Evolutionary conservation across 2,888 invertebrate species (phyloP), one percentile per base, ranked within the genome.

Genomic region (Cepaea hortensis): DNA sequence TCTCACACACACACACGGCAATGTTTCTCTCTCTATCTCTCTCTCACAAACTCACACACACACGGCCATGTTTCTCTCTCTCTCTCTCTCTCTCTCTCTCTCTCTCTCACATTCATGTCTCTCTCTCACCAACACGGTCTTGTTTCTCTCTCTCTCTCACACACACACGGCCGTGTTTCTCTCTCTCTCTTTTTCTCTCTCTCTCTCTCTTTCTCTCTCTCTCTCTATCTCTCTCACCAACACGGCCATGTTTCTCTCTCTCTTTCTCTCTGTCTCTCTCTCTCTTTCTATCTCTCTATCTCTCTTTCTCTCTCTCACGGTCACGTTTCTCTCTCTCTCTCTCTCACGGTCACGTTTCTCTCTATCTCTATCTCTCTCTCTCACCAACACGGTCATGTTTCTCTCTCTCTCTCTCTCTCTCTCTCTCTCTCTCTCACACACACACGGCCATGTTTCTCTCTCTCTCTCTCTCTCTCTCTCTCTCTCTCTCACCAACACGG

Each of bases 11-110:
- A 50, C 62, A 61, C 1, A 35, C 35, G 35, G 35, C 35, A 35
- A 35, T 35, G 35, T 35, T 35, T 35, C 35, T 35, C 35, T 35
- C 48, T 68, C 65, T 46, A 48, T 48, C 23, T 15, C 65, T 50
- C 65, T n/a, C 65, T 48, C 79, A 46, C 83, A 70, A 79, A 15
- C 70, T 79, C 79, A 48, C 77, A 18, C 79, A 48, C 79, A 70
- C 72, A 9, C 65, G 11, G 62, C 13, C 48, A 23, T 81, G 46
- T 68, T 46, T 70, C 68, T 68, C 23, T 20, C 23, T 68, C n/a
- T 61, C 70, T 82, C 46, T 35, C 35, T 82, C 46, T 68, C 68
- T 65, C 46, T 68, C 68, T 82, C 46, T 35, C 68, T 68, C 70
- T 68, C 65, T 65, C 23, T 7, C 81, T 72, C 83, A 50, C 83